Evolutionary conservation across 2,888 invertebrate species (phyloP).

Genomic region (Sinhomidia bicolor): DNA sequence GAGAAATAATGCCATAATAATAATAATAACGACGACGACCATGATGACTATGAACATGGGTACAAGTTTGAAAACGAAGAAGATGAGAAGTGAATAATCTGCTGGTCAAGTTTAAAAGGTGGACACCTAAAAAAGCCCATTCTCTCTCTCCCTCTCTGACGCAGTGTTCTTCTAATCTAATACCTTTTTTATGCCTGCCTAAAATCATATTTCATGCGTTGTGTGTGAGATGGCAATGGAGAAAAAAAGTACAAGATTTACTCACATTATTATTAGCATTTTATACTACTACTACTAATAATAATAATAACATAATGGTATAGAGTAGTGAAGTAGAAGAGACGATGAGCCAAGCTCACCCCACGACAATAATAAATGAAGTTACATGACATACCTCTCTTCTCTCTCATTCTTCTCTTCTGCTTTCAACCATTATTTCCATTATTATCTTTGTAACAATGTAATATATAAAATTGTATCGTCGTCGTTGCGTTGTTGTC

Average conservation of each 20-base stretch:
- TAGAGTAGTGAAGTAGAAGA: not conserved
- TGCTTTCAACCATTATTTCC: constrained; percentile 33
- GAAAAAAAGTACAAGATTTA: constrained; percentile 18
- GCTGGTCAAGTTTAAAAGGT: constrained; percentile 47
- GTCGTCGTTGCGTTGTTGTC: not conserved
- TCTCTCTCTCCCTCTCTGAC: not conserved
- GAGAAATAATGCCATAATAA: not conserved
- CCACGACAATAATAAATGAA: constrained; percentile 58
- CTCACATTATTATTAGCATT: constrained; percentile 44
- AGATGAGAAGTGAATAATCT: constrained; percentile 49
- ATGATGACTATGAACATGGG: too few species aligned
- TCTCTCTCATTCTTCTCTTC: constrained; percentile 3
- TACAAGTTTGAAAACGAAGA: not conserved
- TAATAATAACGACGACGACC: not conserved
- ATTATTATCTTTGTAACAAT: constrained; percentile 19
- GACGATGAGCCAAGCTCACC: not conserved
- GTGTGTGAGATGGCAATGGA: not conserved
- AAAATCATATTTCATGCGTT: constrained; percentile 10
- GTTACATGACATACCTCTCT: constrained; percentile 15
- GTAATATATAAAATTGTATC: constrained; percentile 38
- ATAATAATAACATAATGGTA: constrained; percentile 6
- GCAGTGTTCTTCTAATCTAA: not conserved
- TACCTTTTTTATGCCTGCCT: not conserved
- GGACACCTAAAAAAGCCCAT: not conserved
- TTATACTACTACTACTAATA: too few species aligned